phyloP scores from a whole-genome alignment of 2,888 invertebrate species.

The Dryobotodes eremita region DNA sequence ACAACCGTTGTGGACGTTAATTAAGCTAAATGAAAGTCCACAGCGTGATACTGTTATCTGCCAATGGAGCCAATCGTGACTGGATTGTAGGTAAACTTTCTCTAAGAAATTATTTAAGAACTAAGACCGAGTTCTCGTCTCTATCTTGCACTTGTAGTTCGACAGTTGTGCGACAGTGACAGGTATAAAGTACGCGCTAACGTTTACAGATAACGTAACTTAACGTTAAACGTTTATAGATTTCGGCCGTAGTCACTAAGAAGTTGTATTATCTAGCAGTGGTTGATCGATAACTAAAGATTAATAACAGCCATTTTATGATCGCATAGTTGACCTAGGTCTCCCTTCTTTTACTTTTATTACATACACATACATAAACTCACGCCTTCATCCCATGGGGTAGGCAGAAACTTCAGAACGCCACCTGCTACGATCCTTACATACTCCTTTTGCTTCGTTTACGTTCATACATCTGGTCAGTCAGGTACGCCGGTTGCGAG shows the following conservation, averaged over 20 bases:
- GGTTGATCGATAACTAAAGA: not conserved
- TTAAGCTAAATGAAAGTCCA: slow-evolving; percentile 73
- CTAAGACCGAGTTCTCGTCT: not conserved
- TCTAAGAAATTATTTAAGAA: not conserved
- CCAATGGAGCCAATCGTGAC: slow-evolving; percentile 72
- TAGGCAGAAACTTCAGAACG: not conserved
- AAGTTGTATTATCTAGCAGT: not conserved
- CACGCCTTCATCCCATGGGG: not conserved
- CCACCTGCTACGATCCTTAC: not conserved
- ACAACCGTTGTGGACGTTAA: slow-evolving; percentile 50
- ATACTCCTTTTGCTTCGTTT: not conserved
- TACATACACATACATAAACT: not conserved
- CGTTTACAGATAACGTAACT: not conserved
- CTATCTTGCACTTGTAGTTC: not conserved
- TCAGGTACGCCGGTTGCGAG: not conserved
- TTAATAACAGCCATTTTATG: not conserved
- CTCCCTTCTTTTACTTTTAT: not conserved
- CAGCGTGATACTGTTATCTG: slow-evolving; percentile 67
- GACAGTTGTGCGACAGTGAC: not conserved
- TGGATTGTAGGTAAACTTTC: slow-evolving; percentile 43
- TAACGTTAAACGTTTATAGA: too few relatives aligned
- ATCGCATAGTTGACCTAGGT: not conserved
- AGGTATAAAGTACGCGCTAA: not conserved
- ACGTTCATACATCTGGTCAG: not conserved
- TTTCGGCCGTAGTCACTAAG: not conserved